A percentile compares a stretch with the other conserved stretches of the same genome.
Evolutionary conservation across 2,888 invertebrate species (phyloP).

Genomic region (Lapara coniferarum): DNA sequence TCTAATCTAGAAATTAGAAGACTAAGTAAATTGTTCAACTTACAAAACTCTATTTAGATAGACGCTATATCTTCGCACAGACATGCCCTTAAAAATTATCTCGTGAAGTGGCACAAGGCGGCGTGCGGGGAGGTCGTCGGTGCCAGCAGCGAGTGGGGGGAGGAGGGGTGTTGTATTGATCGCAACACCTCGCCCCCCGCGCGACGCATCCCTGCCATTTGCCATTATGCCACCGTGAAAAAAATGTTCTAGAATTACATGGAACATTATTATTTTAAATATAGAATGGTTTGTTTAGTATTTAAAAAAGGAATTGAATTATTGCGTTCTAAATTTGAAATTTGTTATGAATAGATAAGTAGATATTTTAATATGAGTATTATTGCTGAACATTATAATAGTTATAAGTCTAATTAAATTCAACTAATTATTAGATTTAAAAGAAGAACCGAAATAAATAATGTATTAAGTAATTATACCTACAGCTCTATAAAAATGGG

Average conservation of each 20-base stretch:
- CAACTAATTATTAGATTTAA: no score
- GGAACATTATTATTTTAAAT: not conserved
- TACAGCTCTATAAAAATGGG: not conserved
- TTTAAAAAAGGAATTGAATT: not conserved
- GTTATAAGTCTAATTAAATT: no score
- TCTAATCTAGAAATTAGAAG: not conserved
- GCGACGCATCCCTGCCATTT: conserved; percentile 31
- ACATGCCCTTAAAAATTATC: conserved; percentile 30
- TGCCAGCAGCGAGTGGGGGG: conserved; percentile 41
- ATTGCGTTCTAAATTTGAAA: conserved; percentile 9
- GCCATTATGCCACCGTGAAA: conserved; percentile 18
- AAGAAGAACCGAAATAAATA: no score
- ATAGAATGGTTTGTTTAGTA: not conserved
- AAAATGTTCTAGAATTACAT: conserved; percentile 16
- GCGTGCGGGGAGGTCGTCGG: conserved; percentile 43
- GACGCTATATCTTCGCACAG: not conserved
- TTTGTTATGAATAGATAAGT: not conserved
- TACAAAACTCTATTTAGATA: conserved; percentile 1
- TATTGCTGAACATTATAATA: no score
- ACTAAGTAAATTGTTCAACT: not conserved
- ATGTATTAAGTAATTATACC: no score
- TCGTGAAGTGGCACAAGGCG: conserved; percentile 35
- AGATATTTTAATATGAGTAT: not conserved
- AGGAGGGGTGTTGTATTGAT: conserved; percentile 59
- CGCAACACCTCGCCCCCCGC: conserved; percentile 46